Conservation (phyloP, 2,113 vertebrate species). For the Psilopsiagon aurifrons region DNA sequence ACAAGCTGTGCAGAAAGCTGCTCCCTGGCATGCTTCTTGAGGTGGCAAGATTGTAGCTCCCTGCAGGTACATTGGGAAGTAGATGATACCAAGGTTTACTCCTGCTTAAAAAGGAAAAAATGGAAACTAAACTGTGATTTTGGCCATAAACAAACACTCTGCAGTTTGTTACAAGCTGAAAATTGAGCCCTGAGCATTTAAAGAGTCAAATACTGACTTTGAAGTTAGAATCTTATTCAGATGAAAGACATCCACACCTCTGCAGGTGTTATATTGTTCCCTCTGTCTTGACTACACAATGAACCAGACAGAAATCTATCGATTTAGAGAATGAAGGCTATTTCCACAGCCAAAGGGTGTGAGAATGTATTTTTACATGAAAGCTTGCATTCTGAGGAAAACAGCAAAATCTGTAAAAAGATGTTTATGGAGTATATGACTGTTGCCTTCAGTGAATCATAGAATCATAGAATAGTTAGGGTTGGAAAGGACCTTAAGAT, state of each 20-base stretch:
- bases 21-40: background rate
- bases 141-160: background rate
- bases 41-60: background rate
- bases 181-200: background rate
- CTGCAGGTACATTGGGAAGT: background rate
- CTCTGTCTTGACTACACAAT: background rate
- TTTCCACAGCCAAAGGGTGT: background rate
- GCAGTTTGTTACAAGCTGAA: background rate
- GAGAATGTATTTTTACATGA: background rate
- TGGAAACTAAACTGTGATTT: background rate
- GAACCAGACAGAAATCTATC: background rate
- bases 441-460: background rate
- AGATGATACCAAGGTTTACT: background rate
- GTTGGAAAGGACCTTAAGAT: too few relatives aligned
- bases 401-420: background rate
- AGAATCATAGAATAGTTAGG: too few relatives aligned
- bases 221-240: background rate
- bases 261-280: background rate
- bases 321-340: background rate
- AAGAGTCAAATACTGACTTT: background rate
- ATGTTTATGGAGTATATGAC: background rate
- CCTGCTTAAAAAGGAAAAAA: background rate
- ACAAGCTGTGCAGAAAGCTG: background rate
- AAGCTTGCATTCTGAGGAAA: background rate
- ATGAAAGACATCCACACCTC: background rate